Conservation (phyloP, 2,888 invertebrate genomes). For the Beris morrisii region DNA sequence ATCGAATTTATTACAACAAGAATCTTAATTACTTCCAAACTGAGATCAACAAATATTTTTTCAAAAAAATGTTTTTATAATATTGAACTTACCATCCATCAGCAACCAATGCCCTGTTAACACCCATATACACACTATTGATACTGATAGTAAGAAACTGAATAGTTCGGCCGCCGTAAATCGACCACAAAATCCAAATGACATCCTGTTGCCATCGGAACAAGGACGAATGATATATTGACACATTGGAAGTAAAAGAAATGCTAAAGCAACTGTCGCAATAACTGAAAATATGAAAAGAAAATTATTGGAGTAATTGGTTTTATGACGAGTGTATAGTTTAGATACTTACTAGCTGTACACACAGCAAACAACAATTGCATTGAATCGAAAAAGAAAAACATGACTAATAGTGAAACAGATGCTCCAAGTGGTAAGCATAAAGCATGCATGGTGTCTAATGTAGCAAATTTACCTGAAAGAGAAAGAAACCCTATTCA, state of each 20-base stretch:
- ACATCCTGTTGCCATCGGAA: constrained; percentile 81
- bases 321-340: neutral
- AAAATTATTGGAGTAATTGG: neutral
- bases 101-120: constrained; percentile 97
- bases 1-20: no score
- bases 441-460: constrained; percentile 96
- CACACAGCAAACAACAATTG: constrained; percentile 95
- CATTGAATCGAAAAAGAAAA: constrained; percentile 99
- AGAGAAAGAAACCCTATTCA: constrained; percentile 9
- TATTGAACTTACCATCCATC: constrained; percentile 77
- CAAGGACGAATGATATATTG: constrained; percentile 89
- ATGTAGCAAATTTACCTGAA: constrained; percentile 78
- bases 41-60: no score
- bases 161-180: constrained; percentile 93
- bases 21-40: no score
- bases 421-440: constrained; percentile 96
- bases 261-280: constrained; percentile 95
- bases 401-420: constrained; percentile 94
- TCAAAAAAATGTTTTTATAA: no score
- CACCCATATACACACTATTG: constrained; percentile 96
- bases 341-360: constrained; percentile 82
- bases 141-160: constrained; percentile 87
- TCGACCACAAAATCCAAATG: constrained; percentile 88
- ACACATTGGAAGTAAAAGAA: constrained; percentile 94
- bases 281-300: constrained; percentile 67